Percentiles rank a stretch among this genome's conserved stretches.
Evolutionary conservation across 2,888 invertebrate genomes (phyloP).

Genomic region (Acronicta alni): DNA sequence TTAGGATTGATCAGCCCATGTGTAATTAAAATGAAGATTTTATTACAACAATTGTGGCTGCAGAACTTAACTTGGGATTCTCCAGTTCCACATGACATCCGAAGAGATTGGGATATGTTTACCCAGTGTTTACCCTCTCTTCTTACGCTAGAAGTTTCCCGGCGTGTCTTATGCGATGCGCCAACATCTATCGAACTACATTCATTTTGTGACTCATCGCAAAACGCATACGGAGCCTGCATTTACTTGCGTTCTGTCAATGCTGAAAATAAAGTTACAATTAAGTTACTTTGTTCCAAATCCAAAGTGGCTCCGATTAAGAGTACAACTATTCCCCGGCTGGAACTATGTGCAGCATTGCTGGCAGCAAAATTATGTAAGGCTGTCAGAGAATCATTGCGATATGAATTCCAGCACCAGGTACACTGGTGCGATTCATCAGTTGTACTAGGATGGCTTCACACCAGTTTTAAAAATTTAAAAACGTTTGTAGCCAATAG

Average conservation of each 20-base stretch:
- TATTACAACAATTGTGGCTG: slow-evolving; percentile 34
- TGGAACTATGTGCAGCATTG: slow-evolving; percentile 54
- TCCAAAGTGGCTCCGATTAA: slow-evolving; percentile 55
- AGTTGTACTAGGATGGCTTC: slow-evolving; percentile 52
- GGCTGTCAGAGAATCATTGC: not conserved
- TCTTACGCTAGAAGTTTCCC: slow-evolving; percentile 43
- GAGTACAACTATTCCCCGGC: slow-evolving; percentile 54
- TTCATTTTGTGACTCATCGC: slow-evolving; percentile 55
- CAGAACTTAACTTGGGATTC: slow-evolving; percentile 15
- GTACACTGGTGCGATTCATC: slow-evolving; percentile 54
- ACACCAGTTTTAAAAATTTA: slow-evolving; percentile 27
- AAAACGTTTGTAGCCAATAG: slow-evolving; percentile 54
- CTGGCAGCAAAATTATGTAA: slow-evolving; percentile 12
- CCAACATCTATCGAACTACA: slow-evolving; percentile 51
- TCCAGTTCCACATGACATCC: not conserved
- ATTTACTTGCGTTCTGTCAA: slow-evolving; percentile 40
- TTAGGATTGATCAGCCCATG: slow-evolving; percentile 31
- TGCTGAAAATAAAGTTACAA: slow-evolving; percentile 12
- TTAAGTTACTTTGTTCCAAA: slow-evolving; percentile 52
- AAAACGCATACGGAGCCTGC: slow-evolving; percentile 55
- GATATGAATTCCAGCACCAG: not conserved
- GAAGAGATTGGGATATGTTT: slow-evolving; percentile 43
- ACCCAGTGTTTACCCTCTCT: slow-evolving; percentile 1
- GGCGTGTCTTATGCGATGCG: slow-evolving; percentile 40
- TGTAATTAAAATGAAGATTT: slow-evolving; percentile 16